Conservation (phyloP, 2,888 invertebrate species). For the Altica lythri region DNA sequence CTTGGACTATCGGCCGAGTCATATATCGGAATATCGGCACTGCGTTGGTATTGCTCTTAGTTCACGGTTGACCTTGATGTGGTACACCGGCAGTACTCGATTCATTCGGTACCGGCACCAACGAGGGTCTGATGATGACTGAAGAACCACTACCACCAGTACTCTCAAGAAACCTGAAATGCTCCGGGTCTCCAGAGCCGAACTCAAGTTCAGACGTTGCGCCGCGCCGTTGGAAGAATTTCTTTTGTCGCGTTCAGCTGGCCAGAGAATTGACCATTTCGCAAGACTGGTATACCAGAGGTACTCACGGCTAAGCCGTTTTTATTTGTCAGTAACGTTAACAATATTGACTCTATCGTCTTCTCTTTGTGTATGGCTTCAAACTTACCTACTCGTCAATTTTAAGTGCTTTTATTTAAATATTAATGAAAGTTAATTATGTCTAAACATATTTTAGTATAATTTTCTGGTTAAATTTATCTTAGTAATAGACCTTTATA, state of each 20-base stretch:
- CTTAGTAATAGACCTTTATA: no score
- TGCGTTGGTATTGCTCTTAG: conserved; percentile 29
- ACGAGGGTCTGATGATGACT: conserved; percentile 34
- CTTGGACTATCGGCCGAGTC: conserved; percentile 23
- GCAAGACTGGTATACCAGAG: no score
- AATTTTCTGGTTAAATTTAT: no score
- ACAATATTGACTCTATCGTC: no score
- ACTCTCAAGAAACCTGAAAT: conserved; percentile 36
- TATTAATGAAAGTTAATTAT: no score
- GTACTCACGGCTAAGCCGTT: no score
- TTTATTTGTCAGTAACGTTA: no score
- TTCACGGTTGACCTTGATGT: conserved; percentile 35
- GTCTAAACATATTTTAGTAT: no score
- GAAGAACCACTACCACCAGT: conserved; percentile 30
- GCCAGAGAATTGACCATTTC: conserved; percentile 8
- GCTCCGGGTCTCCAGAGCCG: conserved; percentile 32
- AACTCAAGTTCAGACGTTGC: conserved; percentile 23
- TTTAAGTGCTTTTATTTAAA: no score
- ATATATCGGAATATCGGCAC: conserved; percentile 28
- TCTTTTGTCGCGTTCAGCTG: conserved; percentile 26
- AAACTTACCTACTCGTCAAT: no score
- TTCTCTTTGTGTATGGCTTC: no score
- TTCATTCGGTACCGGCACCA: conserved; percentile 34
- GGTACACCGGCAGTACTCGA: conserved; percentile 25
- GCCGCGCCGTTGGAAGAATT: conserved; percentile 22